A percentile compares a stretch with the other conserved stretches of the same genome.
phyloP scores from a whole-genome alignment of 1,140 invertebrate genomes.

The Drosophila triauraria region DNA sequence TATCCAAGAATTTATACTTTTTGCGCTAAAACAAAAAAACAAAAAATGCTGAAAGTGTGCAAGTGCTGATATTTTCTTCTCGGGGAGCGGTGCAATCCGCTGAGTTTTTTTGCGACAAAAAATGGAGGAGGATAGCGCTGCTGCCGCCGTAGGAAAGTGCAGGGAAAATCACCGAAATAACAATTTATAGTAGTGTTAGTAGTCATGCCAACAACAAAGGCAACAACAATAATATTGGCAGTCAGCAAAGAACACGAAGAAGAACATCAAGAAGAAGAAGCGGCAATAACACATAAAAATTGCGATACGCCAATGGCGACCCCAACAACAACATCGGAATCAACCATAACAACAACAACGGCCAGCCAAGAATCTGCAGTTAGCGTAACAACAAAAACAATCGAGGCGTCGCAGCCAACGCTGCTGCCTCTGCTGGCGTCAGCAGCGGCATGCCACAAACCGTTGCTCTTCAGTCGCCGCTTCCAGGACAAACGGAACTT shows the following conservation, averaged over 20 bases:
- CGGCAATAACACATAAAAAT: conserved; percentile 59
- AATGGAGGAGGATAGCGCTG: conserved; percentile 64
- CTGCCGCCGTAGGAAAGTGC: conserved; percentile 20
- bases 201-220: conserved; percentile 73
- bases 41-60: conserved; percentile 21
- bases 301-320: conserved; percentile 77
- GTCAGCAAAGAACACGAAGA: conserved; percentile 17
- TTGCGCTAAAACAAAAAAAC: conserved; percentile 20
- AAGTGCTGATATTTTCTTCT: conserved; percentile 28
- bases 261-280: conserved; percentile 17
- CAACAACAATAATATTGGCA: conserved; percentile 44
- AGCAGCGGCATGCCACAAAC: conserved; percentile 73
- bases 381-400: conserved; percentile 25
- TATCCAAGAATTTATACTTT: conserved; percentile 32
- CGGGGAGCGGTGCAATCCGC: conserved; percentile 21
- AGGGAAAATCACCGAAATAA: conserved; percentile 39
- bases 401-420: conserved; percentile 50
- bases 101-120: conserved; percentile 38
- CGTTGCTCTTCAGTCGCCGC: conserved; percentile 78
- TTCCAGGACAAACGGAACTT: conserved; percentile 82
- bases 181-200: conserved; percentile 68
- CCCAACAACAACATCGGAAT: conserved; percentile 30
- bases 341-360: conserved; percentile 20
- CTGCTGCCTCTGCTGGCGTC: conserved; percentile 65
- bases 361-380: conserved; percentile 6